Evolutionary conservation across 2,113 vertebrate genomes (phyloP).

Genomic region (Microtus ochrogaster): DNA sequence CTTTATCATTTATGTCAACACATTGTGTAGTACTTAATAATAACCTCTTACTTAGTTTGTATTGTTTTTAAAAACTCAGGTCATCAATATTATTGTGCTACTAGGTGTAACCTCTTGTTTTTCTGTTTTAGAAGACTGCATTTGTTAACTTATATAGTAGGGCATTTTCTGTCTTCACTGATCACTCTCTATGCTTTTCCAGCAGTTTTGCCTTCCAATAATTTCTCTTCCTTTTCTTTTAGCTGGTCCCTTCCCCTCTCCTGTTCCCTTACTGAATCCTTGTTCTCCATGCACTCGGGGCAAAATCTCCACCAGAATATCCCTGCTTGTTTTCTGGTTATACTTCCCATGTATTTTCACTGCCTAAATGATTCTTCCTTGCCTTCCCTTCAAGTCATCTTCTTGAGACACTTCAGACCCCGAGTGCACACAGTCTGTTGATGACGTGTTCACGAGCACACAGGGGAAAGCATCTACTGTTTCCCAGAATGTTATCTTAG

Average conservation of each 20-base stretch:
- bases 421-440: not conserved
- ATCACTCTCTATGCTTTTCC: not conserved
- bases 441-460: not conserved
- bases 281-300: not conserved
- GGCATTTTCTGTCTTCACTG: not conserved
- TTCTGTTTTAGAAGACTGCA: not conserved
- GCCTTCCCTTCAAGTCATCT: not conserved
- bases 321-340: not conserved
- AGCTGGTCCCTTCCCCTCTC: not conserved
- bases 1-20: not conserved
- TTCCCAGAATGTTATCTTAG: not conserved
- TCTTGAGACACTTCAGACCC: not conserved
- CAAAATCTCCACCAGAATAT: not conserved
- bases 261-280: not conserved
- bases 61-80: not conserved
- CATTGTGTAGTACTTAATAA: fast-evolving
- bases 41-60: not conserved
- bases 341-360: not conserved
- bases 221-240: not conserved
- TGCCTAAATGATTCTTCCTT: not conserved
- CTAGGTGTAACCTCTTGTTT: not conserved
- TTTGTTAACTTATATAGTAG: not conserved
- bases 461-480: not conserved
- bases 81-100: not conserved
- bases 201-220: not conserved